Evolutionary conservation across 2,888 invertebrate genomes (phyloP).

Genomic region (Hesperia comma): DNA sequence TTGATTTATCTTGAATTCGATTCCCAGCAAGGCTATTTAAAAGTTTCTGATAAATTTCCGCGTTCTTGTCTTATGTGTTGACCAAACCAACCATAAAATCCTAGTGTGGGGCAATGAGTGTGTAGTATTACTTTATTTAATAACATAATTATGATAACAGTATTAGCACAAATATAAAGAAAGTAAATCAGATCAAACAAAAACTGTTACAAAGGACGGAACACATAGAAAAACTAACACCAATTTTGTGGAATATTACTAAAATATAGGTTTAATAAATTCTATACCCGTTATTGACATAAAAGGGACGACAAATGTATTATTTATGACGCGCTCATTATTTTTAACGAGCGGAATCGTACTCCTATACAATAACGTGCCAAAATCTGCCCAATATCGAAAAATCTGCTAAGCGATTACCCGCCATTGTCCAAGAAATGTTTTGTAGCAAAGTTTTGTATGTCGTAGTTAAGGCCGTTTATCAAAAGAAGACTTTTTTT

Average conservation of each 20-base stretch:
- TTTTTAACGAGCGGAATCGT: slow-evolving; percentile 70
- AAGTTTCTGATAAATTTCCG: no score
- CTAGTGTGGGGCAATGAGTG: no score
- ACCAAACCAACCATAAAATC: no score
- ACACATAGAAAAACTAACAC: neutral
- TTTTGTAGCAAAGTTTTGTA: slow-evolving; percentile 22
- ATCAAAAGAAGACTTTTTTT: neutral
- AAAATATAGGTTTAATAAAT: slow-evolving; percentile 45
- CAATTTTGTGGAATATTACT: slow-evolving; percentile 5
- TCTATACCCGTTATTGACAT: slow-evolving; percentile 52
- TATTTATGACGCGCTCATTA: slow-evolving; percentile 75
- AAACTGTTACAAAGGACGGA: neutral
- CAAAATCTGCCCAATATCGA: slow-evolving; percentile 74
- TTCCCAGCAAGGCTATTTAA: no score
- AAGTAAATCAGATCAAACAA: no score
- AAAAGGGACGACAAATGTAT: slow-evolving; percentile 52
- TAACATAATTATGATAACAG: no score
- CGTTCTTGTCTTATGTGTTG: no score
- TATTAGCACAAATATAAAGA: no score
- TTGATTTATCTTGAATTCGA: no score
- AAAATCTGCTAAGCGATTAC: slow-evolving; percentile 65
- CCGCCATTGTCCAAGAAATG: slow-evolving; percentile 48
- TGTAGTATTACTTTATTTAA: no score
- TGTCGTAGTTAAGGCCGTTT: neutral
- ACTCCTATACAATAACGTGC: slow-evolving; percentile 55